These are phyloP conservation scores for Turdus rufiventris DNA, from an alignment of 2,113 vertebrate genomes.

Conservation along the genomic window DNA sequence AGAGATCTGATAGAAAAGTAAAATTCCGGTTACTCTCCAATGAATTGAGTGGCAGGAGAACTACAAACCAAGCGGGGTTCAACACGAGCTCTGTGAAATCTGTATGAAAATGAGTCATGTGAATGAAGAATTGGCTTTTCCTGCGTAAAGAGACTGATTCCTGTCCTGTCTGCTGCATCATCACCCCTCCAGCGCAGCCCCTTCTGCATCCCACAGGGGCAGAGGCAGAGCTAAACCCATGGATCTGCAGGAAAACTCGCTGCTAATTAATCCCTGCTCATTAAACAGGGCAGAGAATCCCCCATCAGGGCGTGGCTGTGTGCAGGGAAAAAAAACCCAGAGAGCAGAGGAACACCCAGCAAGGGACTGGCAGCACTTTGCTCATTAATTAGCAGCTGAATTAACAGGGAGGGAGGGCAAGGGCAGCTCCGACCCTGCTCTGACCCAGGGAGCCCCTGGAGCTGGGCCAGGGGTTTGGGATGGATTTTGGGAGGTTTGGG, in stretches of 20 bases:
- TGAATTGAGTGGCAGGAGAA: neutral
- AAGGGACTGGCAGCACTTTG: no score
- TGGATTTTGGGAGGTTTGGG: neutral
- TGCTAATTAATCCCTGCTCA: neutral
- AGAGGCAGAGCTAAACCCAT: neutral
- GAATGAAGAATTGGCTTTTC: neutral
- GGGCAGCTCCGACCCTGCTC: neutral
- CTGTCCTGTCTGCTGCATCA: no score
- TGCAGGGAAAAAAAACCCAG: neutral
- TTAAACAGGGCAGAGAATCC: neutral
- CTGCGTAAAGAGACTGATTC: no score
- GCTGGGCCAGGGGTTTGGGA: fast-evolving
- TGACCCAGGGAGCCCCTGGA: neutral
- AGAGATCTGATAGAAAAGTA: neutral
- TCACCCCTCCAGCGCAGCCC: neutral
- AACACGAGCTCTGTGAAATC: neutral
- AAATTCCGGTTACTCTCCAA: neutral
- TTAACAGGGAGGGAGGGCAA: neutral
- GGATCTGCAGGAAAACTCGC: fast-evolving
- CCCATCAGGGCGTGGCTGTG: neutral
- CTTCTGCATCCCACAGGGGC: neutral
- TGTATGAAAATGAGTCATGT: neutral
- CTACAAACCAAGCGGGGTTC: neutral
- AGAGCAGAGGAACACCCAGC: neutral
- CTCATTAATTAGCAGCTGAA: neutral